A percentile compares a stretch with the other conserved stretches of the same genome.
Conservation (phyloP, 2,113 vertebrate species). For the Caranx ignobilis region DNA sequence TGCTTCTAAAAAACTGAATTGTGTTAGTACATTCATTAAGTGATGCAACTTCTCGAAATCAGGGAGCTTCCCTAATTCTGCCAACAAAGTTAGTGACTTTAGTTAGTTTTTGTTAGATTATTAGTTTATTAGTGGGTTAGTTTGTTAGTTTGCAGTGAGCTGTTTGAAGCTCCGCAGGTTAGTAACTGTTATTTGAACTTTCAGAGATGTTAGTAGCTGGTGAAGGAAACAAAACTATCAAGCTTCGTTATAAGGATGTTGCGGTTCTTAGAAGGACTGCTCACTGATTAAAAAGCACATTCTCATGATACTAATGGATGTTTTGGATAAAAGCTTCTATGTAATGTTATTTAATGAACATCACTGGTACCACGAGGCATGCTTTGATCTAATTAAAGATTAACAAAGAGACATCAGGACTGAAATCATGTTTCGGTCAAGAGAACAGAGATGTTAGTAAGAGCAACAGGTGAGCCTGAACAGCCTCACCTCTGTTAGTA, state of each 20-base stretch:
- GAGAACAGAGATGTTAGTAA: constrained; percentile 60
- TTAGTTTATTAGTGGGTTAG: constrained; percentile 82
- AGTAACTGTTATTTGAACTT: constrained; percentile 55
- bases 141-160: constrained; percentile 76
- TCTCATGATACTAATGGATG: not conserved
- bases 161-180: constrained; percentile 50
- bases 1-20: not conserved
- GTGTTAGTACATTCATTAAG: constrained; percentile 46
- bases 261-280: not conserved
- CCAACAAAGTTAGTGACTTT: constrained; percentile 46
- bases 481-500: constrained; percentile 63
- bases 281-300: constrained; percentile 1
- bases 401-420: constrained; percentile 13
- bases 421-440: not conserved
- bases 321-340: constrained; percentile 10
- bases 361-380: constrained; percentile 23
- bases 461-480: constrained; percentile 40
- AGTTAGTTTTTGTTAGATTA: constrained; percentile 64
- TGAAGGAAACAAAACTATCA: not conserved
- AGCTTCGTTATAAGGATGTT: not conserved
- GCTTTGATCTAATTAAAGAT: constrained; percentile 37
- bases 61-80: constrained; percentile 19
- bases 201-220: constrained; percentile 42
- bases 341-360: not conserved
- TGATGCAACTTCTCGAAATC: constrained; percentile 14